Evolutionary conservation across 1,140 invertebrate species (phyloP).

Genomic region (Camponotus vicinus): DNA sequence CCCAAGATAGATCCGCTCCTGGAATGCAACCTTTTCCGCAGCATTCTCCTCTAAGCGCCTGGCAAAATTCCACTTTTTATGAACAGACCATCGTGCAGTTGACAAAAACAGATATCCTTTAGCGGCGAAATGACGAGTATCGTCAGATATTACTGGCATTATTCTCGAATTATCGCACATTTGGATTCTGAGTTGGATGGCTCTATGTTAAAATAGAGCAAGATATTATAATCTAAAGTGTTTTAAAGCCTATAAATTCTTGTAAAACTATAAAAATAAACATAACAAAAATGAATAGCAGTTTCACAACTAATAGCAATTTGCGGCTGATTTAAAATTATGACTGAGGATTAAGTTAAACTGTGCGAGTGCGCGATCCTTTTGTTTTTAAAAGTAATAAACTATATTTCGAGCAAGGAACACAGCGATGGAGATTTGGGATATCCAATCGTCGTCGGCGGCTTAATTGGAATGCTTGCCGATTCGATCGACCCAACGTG

Average conservation of each 20-base stretch:
- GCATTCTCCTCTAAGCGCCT: conserved; percentile 30
- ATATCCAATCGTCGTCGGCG: conserved; percentile 26
- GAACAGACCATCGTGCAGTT: conserved; percentile 30
- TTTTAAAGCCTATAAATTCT: conserved; percentile 14
- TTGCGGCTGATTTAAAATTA: conserved; percentile 28
- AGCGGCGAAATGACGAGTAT: conserved; percentile 45
- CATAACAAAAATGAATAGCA: not conserved
- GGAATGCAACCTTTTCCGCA: conserved; percentile 19
- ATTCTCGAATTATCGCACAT: conserved; percentile 31
- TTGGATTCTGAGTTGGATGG: conserved; percentile 29
- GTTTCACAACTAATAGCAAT: not conserved
- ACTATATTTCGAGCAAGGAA: not conserved
- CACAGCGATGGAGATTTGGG: conserved; percentile 25
- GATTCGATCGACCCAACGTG: conserved; percentile 55
- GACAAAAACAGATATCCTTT: conserved; percentile 63
- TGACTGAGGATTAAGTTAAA: conserved; percentile 12
- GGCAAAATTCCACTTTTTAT: conserved; percentile 72
- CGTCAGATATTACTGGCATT: conserved; percentile 47
- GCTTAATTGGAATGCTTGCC: conserved; percentile 64
- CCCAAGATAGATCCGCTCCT: conserved; percentile 27
- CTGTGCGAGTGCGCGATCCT: not conserved
- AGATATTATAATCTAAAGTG: not conserved
- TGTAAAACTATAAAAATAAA: not conserved
- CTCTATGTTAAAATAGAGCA: conserved; percentile 1
- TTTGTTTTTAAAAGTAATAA: conserved; percentile 22